Base-by-base conservation (phyloP, 2,113 vertebrate species). In the Sander vitreus region DNA sequence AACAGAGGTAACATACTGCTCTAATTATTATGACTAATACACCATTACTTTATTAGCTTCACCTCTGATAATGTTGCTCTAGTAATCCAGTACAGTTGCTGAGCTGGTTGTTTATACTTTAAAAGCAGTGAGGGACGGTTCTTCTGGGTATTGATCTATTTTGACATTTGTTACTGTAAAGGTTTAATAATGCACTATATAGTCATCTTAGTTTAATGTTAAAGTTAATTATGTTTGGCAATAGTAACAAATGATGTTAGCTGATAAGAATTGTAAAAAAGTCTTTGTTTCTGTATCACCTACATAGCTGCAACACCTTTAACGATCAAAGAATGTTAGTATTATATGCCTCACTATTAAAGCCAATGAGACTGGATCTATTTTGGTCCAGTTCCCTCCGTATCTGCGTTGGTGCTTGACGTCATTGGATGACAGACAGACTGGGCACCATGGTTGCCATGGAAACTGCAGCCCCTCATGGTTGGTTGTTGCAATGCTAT, bases 391-490 rank as follows among this genome's bases (percentile, higher is more conserved):
- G 60, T 93, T 90, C 87, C 76, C 72, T 88, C 69, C 39, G 43
- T 85, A 81, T 91, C 48, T 92, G 81, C 88, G 90, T 94, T 19
- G 78, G 90, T 78, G 82, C 89, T 92, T 95, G 93, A 92, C 93
- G 93, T 95, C 94, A 95, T 78, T 89, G 91, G 86, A 91, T 88
- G 92, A 92, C 88, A 83, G 90, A 87, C 58, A 70, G 85, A 80
- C 81, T 19, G 86, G 89, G 88, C 81, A 79, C 80, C 75, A n/a
- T 33, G 47, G 93, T 94, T 93, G 78, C 95, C 94, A 95, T 95
- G 92, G 96, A 91, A 96, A 96, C 95, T 74, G 90, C 27, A 14
- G 87, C 89, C 92, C 90, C 84, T 89, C 89, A 70, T 7, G 73
- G 81, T 81, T 81, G 77, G 81, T 71, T 81, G 87, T 73, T 88